phyloP scores from a whole-genome alignment of 2,888 invertebrate species.

The Philaethria dido region DNA sequence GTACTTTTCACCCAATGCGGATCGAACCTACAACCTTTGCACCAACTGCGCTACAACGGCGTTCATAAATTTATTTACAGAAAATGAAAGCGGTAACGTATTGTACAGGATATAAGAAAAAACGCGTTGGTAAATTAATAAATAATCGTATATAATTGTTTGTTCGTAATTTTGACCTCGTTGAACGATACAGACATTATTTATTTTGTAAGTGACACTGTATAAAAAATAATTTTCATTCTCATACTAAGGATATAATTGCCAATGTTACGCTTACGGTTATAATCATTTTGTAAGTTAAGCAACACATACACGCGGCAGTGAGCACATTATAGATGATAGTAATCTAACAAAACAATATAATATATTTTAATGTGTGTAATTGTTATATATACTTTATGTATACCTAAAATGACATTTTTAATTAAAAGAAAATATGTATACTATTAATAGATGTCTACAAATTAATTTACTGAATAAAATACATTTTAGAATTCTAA shows the following conservation, averaged over 20 bases:
- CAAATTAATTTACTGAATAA: too few relatives aligned
- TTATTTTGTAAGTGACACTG: constrained; percentile 1
- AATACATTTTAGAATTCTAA: too few relatives aligned
- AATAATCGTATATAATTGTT: neutral
- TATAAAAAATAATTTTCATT: neutral
- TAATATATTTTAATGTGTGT: neutral
- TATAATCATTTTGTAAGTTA: constrained; percentile 11
- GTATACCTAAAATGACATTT: too few relatives aligned
- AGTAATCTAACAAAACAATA: neutral
- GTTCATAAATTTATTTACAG: neutral
- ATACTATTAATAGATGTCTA: neutral
- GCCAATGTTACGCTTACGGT: constrained; percentile 10
- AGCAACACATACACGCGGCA: constrained; percentile 11
- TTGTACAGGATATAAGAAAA: neutral
- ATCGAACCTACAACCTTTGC: too few relatives aligned
- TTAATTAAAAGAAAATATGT: too few relatives aligned
- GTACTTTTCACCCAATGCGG: neutral
- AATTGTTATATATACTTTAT: too few relatives aligned
- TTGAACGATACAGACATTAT: neutral
- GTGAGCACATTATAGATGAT: constrained; percentile 12
- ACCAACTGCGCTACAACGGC: neutral
- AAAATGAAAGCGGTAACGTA: neutral
- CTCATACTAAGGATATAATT: constrained; percentile 1
- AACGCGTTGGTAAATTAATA: neutral
- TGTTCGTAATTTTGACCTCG: constrained; percentile 3